Evolutionary conservation across 2,113 vertebrate species (phyloP), one percentile per base, ranked within the genome.

Genomic region (Pyxicephalus adspersus): DNA sequence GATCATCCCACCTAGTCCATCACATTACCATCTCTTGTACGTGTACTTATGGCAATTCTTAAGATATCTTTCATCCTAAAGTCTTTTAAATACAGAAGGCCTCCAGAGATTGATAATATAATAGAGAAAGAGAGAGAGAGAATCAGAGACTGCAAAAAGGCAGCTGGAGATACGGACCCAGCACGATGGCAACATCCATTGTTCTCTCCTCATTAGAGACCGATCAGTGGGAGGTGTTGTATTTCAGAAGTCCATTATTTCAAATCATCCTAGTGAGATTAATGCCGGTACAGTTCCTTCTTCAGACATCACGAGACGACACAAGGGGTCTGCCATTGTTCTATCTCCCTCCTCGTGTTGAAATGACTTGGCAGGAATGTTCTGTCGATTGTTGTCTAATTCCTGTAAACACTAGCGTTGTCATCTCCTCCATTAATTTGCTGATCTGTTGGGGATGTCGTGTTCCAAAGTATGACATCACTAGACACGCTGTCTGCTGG

Each of bases 191-290:
- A 18, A 22, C 4, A 54, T 7, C 23, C 31, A 80, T 52, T 70
- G 77, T 80, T 64, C 68, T 8, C 57, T 28, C 38, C 77, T 80
- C 77, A 80, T 80, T 80, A 80, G 77, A n/a, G 52, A 25, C 38
- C 77, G n/a, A 72, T 71, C 77, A 63, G 77, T 71, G 68, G 66
- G 77, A 71, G 77, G 67, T 28, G 58, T 66, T 31, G 23, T 20
- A 71, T 61, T 68, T 29, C 34, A 71, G n/a, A 28, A 55, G 16
- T 71, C 67, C 31, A 61, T 80, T 80, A 61, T 80, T 52, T 61
- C 77, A 7, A 51, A 51, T 63, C 66, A 80, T 80, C 77, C 31
- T 52, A 80, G 77, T 80, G 77, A 80, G 58, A 80, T 70, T 71
- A 80, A 72, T 80, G 19, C 38, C 51, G 29, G 57, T 60, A 71